These are phyloP conservation scores for Selene dorsalis DNA, from an alignment of 2,797 vertebrate genomes.

Conservation along the genomic window DNA sequence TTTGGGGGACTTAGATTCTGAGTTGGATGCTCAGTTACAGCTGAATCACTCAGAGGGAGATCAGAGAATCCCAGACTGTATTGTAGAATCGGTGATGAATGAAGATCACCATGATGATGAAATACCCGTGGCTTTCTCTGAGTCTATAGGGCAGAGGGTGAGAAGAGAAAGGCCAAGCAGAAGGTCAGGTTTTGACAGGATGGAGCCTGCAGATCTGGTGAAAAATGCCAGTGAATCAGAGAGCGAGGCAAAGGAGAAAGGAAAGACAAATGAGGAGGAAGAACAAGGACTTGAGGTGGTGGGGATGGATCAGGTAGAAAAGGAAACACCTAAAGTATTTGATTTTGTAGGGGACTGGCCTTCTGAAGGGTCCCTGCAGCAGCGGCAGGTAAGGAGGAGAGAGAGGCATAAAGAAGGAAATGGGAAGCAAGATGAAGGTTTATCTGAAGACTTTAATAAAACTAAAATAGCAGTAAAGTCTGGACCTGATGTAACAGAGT, in stretches of 20 bases:
- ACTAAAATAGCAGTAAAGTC: conserved; percentile 14
- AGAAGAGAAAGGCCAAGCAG: conserved; percentile 69
- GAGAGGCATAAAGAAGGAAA: conserved; percentile 28
- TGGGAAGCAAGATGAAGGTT: conserved; percentile 67
- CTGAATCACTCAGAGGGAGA: conserved; percentile 22
- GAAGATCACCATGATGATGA: conserved; percentile 62
- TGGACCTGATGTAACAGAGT: conserved; percentile 65
- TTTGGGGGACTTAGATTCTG: conserved; percentile 58
- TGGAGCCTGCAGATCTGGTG: conserved; percentile 63
- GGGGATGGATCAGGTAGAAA: conserved; percentile 16
- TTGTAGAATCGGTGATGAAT: conserved; percentile 75
- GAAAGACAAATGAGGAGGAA: conserved; percentile 23
- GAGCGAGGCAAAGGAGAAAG: conserved; percentile 30
- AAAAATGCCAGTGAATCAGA: conserved; percentile 63
- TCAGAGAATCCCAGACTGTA: conserved; percentile 73
- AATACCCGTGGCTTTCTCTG: conserved; percentile 74
- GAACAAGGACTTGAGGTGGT: background rate
- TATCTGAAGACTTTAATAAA: conserved; percentile 53
- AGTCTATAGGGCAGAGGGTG: conserved; percentile 83
- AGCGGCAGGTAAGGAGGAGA: conserved; percentile 82
- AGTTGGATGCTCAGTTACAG: conserved; percentile 56
- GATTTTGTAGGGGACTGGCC: conserved; percentile 95
- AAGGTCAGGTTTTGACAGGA: conserved; percentile 50
- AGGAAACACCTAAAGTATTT: conserved; percentile 71
- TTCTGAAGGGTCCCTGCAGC: conserved; percentile 85